A percentile compares a stretch with the other conserved stretches of the same genome.
phyloP scores from a whole-genome alignment of 1,140 invertebrate genomes.

The Pogonomyrmex barbatus region DNA sequence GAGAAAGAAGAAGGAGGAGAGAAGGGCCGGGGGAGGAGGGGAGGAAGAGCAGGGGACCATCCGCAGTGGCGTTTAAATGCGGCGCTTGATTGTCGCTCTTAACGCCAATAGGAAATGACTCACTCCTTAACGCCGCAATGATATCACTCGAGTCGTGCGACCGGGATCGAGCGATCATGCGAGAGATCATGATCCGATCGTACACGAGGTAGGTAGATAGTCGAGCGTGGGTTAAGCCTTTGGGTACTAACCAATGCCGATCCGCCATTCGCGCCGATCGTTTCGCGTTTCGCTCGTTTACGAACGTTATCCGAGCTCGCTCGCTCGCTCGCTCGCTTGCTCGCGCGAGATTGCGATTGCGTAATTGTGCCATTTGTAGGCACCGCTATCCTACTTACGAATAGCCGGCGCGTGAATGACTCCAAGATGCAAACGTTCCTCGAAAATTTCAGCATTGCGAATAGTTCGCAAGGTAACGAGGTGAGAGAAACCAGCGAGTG shows the following conservation, averaged over 20 bases:
- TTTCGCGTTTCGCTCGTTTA: conserved; percentile 36
- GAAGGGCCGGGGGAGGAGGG: background rate
- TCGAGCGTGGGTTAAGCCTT: conserved; percentile 39
- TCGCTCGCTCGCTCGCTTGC: no score
- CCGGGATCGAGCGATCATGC: background rate
- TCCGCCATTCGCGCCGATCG: conserved; percentile 20
- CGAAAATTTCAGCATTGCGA: conserved; percentile 4
- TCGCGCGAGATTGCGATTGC: conserved; percentile 34
- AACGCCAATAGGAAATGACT: conserved; percentile 80
- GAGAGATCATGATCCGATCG: conserved; percentile 69
- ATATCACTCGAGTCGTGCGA: conserved; percentile 69
- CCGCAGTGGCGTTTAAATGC: conserved; percentile 15
- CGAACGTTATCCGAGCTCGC: conserved; percentile 25
- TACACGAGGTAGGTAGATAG: conserved; percentile 49
- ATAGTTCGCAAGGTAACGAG: conserved; percentile 4
- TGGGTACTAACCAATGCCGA: background rate
- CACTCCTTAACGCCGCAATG: conserved; percentile 75
- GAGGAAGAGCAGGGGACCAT: background rate
- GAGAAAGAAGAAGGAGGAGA: background rate
- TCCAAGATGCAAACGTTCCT: background rate
- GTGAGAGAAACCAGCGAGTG: background rate
- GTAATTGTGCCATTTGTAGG: conserved; percentile 19
- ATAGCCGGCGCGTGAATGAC: background rate
- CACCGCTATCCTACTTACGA: background rate
- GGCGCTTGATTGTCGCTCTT: conserved; percentile 70